These are phyloP conservation scores for Hypanus sabinus DNA, from an alignment of 2,113 vertebrate species.

Conservation along the genomic window DNA sequence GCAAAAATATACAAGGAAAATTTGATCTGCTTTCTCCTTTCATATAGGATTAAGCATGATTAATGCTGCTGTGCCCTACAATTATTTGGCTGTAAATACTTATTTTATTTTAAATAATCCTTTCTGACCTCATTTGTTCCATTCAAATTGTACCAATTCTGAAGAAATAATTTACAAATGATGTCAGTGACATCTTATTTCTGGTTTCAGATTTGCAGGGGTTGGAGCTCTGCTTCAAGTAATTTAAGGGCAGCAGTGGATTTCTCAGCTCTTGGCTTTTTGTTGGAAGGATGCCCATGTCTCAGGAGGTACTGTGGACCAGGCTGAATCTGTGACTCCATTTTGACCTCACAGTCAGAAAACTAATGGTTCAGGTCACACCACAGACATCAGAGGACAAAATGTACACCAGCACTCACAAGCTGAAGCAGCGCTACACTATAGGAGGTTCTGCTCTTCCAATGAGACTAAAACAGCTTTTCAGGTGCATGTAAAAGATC, in stretches of 20 bases:
- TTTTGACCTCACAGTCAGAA: not conserved
- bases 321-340: not conserved
- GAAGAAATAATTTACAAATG: not conserved
- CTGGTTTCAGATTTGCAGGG: not conserved
- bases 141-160: slow-evolving; percentile 29
- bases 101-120: slow-evolving; percentile 31
- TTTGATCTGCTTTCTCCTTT: slow-evolving; percentile 34
- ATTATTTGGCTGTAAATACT: slow-evolving; percentile 32
- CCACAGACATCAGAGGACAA: not conserved
- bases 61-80: slow-evolving; percentile 9
- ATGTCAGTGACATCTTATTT: not conserved
- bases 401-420: not conserved
- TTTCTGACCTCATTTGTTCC: slow-evolving; percentile 18
- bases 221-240: not conserved
- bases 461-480: not conserved
- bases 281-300: not conserved
- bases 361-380: not conserved
- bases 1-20: slow-evolving; percentile 26
- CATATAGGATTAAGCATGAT: slow-evolving; percentile 28
- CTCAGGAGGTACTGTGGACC: not conserved
- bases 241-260: not conserved
- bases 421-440: not conserved
- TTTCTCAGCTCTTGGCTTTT: not conserved
- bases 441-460: not conserved
- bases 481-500: not conserved